Evolutionary conservation across 1,140 invertebrate genomes (phyloP).

Genomic region (Heliconius hermathena): DNA sequence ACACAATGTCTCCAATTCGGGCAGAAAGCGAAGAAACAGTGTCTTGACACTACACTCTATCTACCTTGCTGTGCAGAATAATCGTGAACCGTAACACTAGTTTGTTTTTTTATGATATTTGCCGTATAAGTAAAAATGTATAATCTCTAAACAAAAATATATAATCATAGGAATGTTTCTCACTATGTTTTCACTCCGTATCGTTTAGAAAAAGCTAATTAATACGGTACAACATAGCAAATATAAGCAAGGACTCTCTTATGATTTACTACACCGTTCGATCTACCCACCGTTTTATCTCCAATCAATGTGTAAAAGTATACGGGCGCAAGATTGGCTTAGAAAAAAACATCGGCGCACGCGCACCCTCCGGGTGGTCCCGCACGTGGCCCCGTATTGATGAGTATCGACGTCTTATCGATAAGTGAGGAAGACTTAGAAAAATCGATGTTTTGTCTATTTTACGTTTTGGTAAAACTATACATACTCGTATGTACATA

Average conservation of each 20-base stretch:
- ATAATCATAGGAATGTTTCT: too few species aligned
- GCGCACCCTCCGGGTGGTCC: conserved; percentile 68
- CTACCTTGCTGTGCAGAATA: too few species aligned
- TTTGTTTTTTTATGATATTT: too few species aligned
- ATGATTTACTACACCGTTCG: conserved; percentile 1
- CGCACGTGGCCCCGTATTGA: conserved; percentile 71
- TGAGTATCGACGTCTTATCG: conserved; percentile 60
- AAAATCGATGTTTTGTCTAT: conserved; percentile 34
- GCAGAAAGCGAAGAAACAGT: too few species aligned
- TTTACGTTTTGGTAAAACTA: not conserved
- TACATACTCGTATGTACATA: too few species aligned
- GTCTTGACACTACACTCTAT: too few species aligned
- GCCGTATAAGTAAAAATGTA: too few species aligned
- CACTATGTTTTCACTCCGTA: too few species aligned
- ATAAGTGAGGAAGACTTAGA: conserved; percentile 42
- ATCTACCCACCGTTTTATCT: conserved; percentile 22
- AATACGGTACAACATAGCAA: not conserved
- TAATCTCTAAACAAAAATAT: too few species aligned
- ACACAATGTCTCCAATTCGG: too few species aligned
- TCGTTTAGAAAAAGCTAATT: too few species aligned
- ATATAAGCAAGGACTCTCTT: conserved; percentile 1
- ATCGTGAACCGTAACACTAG: too few species aligned
- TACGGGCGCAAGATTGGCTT: conserved; percentile 46
- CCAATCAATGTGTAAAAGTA: conserved; percentile 36
- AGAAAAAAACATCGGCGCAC: conserved; percentile 58